Base-by-base conservation (phyloP, 2,797 vertebrate species). In the Amblyraja radiata region DNA sequence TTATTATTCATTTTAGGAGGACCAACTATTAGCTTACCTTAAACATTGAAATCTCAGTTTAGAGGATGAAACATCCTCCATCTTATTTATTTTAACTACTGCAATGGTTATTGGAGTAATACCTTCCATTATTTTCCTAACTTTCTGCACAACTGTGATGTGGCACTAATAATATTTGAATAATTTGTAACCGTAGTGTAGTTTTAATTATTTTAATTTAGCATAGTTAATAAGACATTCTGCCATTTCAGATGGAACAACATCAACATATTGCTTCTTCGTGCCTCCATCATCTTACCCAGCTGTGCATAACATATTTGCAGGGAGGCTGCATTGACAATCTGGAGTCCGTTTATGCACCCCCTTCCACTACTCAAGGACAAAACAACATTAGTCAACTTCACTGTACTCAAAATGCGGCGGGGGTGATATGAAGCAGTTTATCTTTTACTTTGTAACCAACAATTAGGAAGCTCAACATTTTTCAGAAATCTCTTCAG, bases 1-100 rank as follows among this genome's bases (percentile, higher is more conserved):
- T 91, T 91, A 91, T 91, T 91, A 54, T 74, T 91, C 91, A 91
- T 91, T 91, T 91, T 91, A 74, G 23, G 39, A 46, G 90, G 86
- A 14, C 11, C 39, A 39, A 65, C 16, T 78, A 36, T 7, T 36
- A 9, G 61, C 63, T 88, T 88, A 86, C 23, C 28, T 63, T 61
- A 28, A 86, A n/a, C 58, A 86, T 46, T 61, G 61, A 58, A 14
- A 65, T 32, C 21, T 61, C 54, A 58, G 14, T 58, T 25, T 54
- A 58, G 46, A 28, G 81, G 18, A 76, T 32, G 11, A 86, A 86
- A 65, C 32, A n/a, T 18, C 5, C 61, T 88, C 28, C 13, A n/a
- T 25, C n/a, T 63, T 86, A 61, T 25, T 32, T 21, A 78, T 14
- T 32, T 14, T 61, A 84, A 39, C 80, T 0, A 83, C 6, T 63